Conservation (phyloP, 1,140 invertebrate species). For the Lepidurus apus region DNA sequence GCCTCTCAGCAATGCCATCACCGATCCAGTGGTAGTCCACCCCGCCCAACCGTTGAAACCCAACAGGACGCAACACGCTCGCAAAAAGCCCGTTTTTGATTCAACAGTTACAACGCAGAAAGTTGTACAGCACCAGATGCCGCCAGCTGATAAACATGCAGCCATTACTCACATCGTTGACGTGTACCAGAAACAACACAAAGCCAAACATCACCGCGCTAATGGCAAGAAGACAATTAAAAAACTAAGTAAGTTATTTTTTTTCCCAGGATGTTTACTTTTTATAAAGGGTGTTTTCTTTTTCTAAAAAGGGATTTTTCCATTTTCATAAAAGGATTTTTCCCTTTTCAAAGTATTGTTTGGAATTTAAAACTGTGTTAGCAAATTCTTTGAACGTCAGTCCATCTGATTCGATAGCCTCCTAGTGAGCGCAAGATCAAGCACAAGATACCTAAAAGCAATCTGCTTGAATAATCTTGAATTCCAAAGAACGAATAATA, state of each 20-base stretch:
- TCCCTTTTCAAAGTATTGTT: too few species aligned
- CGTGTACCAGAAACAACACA: slow-evolving; percentile 15
- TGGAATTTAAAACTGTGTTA: too few species aligned
- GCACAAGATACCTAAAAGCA: too few species aligned
- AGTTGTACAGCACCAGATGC: slow-evolving; percentile 2
- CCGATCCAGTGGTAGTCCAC: neutral
- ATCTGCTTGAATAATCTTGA: too few species aligned
- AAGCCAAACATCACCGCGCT: slow-evolving; percentile 7
- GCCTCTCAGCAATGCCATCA: slow-evolving; percentile 14
- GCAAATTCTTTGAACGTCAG: too few species aligned
- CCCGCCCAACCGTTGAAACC: neutral
- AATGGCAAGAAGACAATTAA: neutral
- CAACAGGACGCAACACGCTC: neutral
- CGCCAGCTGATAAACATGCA: neutral
- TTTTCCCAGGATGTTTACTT: neutral
- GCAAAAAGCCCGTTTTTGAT: neutral
- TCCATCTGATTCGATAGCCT: too few species aligned
- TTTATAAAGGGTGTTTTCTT: too few species aligned
- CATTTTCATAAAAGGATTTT: too few species aligned
- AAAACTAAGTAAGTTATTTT: neutral
- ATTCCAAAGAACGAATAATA: too few species aligned
- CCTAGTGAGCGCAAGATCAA: too few species aligned
- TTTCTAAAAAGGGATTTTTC: too few species aligned
- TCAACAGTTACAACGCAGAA: neutral
- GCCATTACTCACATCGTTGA: slow-evolving; percentile 6